phyloP scores from a whole-genome alignment of 2,888 invertebrate genomes.

The Leptopilina myrica region DNA sequence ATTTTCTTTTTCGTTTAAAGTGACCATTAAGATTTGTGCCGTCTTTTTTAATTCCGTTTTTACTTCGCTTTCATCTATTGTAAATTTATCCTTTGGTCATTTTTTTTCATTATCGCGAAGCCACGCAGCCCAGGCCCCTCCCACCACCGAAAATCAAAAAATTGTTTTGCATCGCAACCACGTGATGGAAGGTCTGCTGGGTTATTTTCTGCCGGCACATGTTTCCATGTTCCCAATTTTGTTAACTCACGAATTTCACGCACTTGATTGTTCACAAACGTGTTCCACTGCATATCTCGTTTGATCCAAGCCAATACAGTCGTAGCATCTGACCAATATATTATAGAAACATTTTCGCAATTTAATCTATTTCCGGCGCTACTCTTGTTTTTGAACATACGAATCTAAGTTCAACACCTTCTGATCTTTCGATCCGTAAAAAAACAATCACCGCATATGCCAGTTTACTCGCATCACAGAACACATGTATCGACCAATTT shows the following conservation, averaged over 20 bases:
- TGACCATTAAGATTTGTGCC: too few species aligned
- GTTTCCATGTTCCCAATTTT: constrained; percentile 53
- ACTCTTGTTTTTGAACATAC: constrained; percentile 61
- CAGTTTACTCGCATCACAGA: too few species aligned
- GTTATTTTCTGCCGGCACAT: constrained; percentile 63
- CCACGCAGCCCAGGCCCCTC: constrained; percentile 66
- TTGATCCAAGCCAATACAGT: constrained; percentile 39
- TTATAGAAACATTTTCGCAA: constrained; percentile 40
- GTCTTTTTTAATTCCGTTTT: too few species aligned
- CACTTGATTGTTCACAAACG: constrained; percentile 61
- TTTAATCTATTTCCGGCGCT: constrained; percentile 53
- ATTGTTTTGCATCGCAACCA: constrained; percentile 61
- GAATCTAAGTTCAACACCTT: constrained; percentile 3
- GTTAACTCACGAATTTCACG: constrained; percentile 58
- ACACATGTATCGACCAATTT: too few species aligned
- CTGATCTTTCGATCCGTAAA: not conserved
- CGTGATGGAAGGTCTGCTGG: constrained; percentile 66
- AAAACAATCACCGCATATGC: constrained; percentile 13
- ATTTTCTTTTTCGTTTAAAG: too few species aligned
- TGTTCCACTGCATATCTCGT: constrained; percentile 55
- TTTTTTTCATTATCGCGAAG: constrained; percentile 49
- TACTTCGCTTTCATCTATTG: too few species aligned
- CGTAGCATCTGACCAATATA: constrained; percentile 62
- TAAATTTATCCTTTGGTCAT: constrained; percentile 54
- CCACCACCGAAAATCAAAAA: constrained; percentile 66